These are phyloP conservation scores for Tetragonula clypearis DNA, from an alignment of 1,140 invertebrate species.

Conservation along the genomic window DNA sequence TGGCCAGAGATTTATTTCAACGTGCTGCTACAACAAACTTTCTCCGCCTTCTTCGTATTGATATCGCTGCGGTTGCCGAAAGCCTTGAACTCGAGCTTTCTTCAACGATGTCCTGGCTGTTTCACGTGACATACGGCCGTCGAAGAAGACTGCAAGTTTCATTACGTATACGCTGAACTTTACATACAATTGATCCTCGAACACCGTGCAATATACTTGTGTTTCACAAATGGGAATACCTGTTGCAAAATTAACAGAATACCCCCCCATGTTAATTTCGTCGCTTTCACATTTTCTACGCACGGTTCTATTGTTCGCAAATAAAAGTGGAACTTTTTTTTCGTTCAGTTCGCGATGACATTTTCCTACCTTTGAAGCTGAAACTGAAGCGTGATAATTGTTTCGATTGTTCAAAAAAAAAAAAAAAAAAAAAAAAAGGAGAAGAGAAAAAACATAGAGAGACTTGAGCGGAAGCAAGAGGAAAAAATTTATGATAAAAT, in stretches of 20 bases:
- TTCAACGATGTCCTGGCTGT: neutral
- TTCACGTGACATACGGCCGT: neutral
- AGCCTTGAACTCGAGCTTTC: constrained; percentile 25
- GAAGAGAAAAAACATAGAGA: too few species aligned
- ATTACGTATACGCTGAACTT: neutral
- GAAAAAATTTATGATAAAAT: too few species aligned
- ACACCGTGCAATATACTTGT: too few species aligned
- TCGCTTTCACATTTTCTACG: neutral
- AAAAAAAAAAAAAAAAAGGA: too few species aligned
- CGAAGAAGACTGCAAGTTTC: constrained; percentile 43
- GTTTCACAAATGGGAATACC: too few species aligned
- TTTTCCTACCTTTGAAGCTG: too few species aligned
- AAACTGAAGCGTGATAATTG: too few species aligned
- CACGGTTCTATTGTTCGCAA: neutral
- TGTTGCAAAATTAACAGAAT: neutral
- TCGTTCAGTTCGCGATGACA: too few species aligned
- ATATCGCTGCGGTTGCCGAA: constrained; percentile 5
- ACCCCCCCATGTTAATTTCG: neutral
- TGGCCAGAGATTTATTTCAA: constrained; percentile 17
- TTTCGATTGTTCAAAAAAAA: too few species aligned
- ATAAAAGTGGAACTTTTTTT: neutral
- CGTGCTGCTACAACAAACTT: constrained; percentile 14
- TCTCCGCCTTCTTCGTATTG: constrained; percentile 10
- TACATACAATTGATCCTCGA: neutral
- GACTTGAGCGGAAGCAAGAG: too few species aligned